Percentiles rank a stretch among this genome's conserved stretches.
Evolutionary conservation across 2,888 invertebrate genomes (phyloP).

Genomic region (Ophraella communa): DNA sequence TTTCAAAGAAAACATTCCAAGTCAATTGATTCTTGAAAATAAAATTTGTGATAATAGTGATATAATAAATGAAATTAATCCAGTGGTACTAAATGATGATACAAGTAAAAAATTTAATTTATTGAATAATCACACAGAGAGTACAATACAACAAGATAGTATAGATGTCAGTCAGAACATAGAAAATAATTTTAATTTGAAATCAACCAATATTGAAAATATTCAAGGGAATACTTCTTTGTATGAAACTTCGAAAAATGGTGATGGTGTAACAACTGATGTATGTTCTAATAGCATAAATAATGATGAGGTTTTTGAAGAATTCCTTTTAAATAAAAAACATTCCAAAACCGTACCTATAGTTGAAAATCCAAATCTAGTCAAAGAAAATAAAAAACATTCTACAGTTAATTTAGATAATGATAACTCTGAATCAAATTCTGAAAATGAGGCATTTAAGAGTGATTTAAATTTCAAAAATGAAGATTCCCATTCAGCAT

Average conservation of each 20-base stretch:
- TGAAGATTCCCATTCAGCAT: conserved; percentile 16
- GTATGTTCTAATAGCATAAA: not conserved
- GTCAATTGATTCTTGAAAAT: conserved; percentile 23
- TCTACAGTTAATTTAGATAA: not conserved
- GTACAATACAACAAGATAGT: not conserved
- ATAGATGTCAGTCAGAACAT: not conserved
- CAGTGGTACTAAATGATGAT: not conserved
- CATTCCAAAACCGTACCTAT: conserved; percentile 15
- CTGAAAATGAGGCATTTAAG: conserved; percentile 20
- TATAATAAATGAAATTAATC: not conserved
- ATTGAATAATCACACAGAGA: not conserved
- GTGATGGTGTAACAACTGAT: not conserved
- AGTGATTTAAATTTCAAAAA: conserved; percentile 40
- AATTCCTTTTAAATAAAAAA: not conserved
- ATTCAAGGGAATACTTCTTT: not conserved
- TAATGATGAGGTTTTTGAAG: not conserved
- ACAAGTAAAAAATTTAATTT: not conserved
- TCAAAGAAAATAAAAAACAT: conserved; percentile 1
- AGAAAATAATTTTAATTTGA: not conserved
- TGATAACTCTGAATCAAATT: not conserved
- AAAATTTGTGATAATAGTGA: conserved; percentile 13
- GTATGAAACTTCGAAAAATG: not conserved
- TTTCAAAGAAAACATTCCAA: conserved; percentile 15
- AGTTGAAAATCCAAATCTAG: conserved; percentile 8
- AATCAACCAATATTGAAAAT: not conserved